phyloP scores from a whole-genome alignment of 1,140 invertebrate genomes.

The Nephila pilipes region DNA sequence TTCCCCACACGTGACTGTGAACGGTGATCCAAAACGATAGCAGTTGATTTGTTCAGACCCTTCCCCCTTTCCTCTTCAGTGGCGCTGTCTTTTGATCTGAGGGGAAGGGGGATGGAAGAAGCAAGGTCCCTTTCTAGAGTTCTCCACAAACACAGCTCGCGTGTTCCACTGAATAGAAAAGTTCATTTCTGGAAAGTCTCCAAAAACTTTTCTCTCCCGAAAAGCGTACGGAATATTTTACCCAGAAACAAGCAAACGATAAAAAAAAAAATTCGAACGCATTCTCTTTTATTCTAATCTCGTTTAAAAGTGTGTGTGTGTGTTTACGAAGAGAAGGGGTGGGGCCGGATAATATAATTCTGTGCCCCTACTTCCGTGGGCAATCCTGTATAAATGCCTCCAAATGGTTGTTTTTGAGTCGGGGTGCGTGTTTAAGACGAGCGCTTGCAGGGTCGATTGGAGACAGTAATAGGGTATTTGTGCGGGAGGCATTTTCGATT shows the following conservation, averaged over 20 bases:
- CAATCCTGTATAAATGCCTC: conserved; percentile 29
- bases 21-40: conserved; percentile 20
- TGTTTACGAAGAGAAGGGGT: not conserved
- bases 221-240: conserved; percentile 24
- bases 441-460: not conserved
- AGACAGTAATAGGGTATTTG: conserved; percentile 38
- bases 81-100: not conserved
- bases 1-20: not conserved
- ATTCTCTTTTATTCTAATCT: conserved; percentile 36
- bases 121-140: not conserved
- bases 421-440: conserved; percentile 1
- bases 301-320: conserved; percentile 23
- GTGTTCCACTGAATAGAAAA: not conserved
- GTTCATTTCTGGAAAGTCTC: conserved; percentile 14
- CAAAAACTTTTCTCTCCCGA: not conserved
- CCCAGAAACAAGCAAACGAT: not conserved
- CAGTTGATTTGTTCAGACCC: conserved; percentile 4
- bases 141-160: not conserved
- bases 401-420: conserved; percentile 32
- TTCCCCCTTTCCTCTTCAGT: not conserved
- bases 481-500: conserved; percentile 25
- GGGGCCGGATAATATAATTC: conserved; percentile 18
- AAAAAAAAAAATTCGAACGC: not conserved
- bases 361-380: not conserved
- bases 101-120: not conserved